phyloP scores from a whole-genome alignment of 2,888 invertebrate genomes.

The Dioctria linearis region DNA sequence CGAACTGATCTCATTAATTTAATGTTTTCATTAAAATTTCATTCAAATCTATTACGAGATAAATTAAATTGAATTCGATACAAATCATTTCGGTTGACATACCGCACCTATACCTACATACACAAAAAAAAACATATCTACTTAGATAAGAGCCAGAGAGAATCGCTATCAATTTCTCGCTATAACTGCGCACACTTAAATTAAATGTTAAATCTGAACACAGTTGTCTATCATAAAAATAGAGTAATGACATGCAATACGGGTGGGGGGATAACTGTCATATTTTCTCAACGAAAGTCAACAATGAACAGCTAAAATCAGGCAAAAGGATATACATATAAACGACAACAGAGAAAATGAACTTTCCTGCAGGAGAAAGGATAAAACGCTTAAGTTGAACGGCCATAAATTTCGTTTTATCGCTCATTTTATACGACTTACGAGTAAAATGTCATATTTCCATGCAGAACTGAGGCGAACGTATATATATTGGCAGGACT shows the following conservation, averaged over 20 bases:
- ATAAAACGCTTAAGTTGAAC: conserved; percentile 39
- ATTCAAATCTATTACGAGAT: conserved; percentile 14
- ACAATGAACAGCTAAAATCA: conserved; percentile 26
- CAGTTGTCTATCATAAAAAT: conserved; percentile 3
- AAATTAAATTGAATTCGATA: conserved; percentile 19
- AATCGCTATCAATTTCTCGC: neutral
- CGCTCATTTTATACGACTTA: conserved; percentile 39
- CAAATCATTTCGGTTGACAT: neutral
- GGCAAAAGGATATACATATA: conserved; percentile 14
- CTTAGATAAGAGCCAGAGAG: neutral
- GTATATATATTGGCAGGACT: conserved; percentile 6
- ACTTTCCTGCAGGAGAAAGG: conserved; percentile 29
- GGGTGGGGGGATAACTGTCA: neutral
- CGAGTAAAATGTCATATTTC: conserved; percentile 30
- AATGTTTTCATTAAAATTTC: too few species aligned
- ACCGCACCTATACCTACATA: neutral
- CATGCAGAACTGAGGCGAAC: conserved; percentile 20
- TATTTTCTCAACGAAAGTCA: conserved; percentile 40
- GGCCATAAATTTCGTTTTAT: conserved; percentile 45
- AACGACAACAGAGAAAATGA: conserved; percentile 28
- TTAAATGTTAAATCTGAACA: conserved; percentile 16
- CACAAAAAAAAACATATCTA: neutral
- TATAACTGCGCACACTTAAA: conserved; percentile 14
- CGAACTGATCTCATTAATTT: too few species aligned
- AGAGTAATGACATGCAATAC: conserved; percentile 28